These are phyloP conservation scores for Pluvialis apricaria DNA, from an alignment of 2,113 vertebrate genomes.

Conservation along the genomic window DNA sequence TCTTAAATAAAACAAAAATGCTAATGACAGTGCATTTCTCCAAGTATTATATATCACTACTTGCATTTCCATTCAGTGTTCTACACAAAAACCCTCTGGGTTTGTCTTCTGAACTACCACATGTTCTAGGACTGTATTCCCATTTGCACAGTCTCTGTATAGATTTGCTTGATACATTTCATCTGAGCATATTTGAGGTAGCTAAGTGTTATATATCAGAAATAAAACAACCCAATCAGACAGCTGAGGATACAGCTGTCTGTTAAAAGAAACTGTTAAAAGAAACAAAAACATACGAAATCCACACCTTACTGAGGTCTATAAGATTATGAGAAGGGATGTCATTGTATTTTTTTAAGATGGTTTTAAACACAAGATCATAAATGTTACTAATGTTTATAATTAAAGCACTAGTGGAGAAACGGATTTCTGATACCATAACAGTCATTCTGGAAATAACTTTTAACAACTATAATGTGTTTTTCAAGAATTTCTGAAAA, in stretches of 20 bases:
- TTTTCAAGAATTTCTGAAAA: slow-evolving; percentile 43
- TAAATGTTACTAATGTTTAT: background rate
- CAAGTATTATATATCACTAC: background rate
- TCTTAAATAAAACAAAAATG: background rate
- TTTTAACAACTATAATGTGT: slow-evolving; percentile 2
- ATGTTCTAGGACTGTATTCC: background rate
- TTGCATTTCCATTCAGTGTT: background rate
- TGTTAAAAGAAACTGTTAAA: background rate
- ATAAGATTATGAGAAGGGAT: background rate
- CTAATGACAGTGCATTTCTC: background rate
- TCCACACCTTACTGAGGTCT: background rate
- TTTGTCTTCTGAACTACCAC: background rate
- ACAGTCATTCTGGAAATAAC: slow-evolving; percentile 22
- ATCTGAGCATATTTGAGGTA: background rate
- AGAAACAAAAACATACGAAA: background rate
- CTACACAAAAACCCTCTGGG: background rate
- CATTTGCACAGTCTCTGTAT: background rate
- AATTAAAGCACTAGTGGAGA: background rate
- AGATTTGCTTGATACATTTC: background rate
- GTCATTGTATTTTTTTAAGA: background rate
- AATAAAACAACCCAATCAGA: background rate
- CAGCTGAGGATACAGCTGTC: background rate
- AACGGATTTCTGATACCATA: background rate
- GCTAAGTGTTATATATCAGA: background rate
- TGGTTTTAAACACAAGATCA: background rate